Base-by-base conservation (phyloP, 2,888 invertebrate genomes). In the Rhorus exstirpatorius region DNA sequence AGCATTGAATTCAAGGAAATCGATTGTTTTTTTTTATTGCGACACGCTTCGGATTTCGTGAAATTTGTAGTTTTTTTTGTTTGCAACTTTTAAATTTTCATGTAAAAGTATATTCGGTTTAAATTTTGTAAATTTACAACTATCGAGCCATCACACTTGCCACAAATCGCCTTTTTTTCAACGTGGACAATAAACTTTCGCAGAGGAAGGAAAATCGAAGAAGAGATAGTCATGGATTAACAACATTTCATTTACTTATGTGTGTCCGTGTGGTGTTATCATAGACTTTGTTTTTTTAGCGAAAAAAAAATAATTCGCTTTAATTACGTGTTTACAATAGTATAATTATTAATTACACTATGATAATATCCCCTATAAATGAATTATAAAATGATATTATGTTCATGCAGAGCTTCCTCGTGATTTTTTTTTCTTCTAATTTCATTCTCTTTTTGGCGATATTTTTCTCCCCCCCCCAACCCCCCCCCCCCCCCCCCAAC, bases 231-330 rank as follows among this genome's bases (percentile, higher is more conserved):
- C 24, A 74, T 80, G 53, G 60, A 61, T 84, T 84, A 84, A 84
- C 81, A 84, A 84, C 84, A 84, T 78, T 84, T 84, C 78, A 80
- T 83, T 80, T 79, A 81, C 77, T 80, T 83, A 83, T 67, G 74
- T 81, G 75, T 81, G 35, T 55, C 19, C 55, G 41, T 70, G 44
- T 70, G 76, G 68, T 80, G 80, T 83, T 84, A 84, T 68, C 70
- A 74, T 75, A 78, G 71, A 51, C 68, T 82, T 65, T 19, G 58
- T 17, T 44, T 67, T 26, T 14, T 58, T 65, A 51, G 63, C 21
- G 58, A 72, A 41, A n/a, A 49, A 7, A 63, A 67, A 76, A 53
- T 58, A 19, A 24, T 75, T 72, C 19, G 35, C 55, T 58, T 75
- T 76, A 68, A 75, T 68, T 46, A 76, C 58, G 65, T 75, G 76